Evolutionary conservation across 2,888 invertebrate species (phyloP).

Genomic region (Drosophila antonietae): DNA sequence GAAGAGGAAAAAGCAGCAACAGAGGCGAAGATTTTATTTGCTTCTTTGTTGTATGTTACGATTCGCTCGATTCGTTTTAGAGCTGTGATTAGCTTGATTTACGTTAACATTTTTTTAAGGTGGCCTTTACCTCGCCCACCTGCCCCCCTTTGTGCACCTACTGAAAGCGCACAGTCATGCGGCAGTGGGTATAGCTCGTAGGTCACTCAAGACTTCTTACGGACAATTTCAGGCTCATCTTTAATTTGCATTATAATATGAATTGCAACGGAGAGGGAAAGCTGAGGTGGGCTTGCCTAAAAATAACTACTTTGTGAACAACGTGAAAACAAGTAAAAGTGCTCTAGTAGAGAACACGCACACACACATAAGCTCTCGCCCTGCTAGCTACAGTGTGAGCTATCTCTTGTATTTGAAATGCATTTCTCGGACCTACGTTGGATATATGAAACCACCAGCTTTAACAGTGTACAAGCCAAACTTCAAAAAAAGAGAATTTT

Average conservation of each 20-base stretch:
- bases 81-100: conserved; percentile 78
- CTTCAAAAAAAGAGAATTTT: too few species aligned
- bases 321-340: too few species aligned
- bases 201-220: conserved; percentile 38
- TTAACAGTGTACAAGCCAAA: too few species aligned
- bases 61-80: conserved; percentile 66
- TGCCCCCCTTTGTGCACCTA: conserved; percentile 2
- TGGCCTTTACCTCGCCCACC: neutral
- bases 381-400: too few species aligned
- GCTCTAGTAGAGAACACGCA: too few species aligned
- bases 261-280: conserved; percentile 19
- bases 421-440: too few species aligned
- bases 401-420: too few species aligned
- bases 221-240: conserved; percentile 66
- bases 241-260: conserved; percentile 74
- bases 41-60: conserved; percentile 46
- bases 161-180: conserved; percentile 69
- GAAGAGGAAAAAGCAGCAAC: neutral
- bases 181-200: neutral
- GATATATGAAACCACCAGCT: too few species aligned
- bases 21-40: conserved; percentile 12
- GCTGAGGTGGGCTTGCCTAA: neutral
- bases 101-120: conserved; percentile 57
- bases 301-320: neutral
- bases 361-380: too few species aligned